These are phyloP conservation scores for Globodera ellingtonae DNA, from an alignment of 1,140 invertebrate genomes.

Conservation along the genomic window DNA sequence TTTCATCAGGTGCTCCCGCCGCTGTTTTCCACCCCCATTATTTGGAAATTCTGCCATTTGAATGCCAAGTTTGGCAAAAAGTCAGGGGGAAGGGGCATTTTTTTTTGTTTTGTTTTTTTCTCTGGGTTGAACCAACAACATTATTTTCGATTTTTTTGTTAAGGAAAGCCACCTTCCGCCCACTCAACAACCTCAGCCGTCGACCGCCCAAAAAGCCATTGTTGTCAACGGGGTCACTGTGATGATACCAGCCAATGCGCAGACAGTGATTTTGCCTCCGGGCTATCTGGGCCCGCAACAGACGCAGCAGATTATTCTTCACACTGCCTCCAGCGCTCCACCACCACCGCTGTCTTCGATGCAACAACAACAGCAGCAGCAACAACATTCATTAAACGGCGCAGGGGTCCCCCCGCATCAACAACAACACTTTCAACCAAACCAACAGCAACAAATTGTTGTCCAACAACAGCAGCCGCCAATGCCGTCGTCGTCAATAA, in stretches of 20 bases:
- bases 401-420: not conserved
- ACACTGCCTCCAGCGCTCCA: not conserved
- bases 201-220: constrained; percentile 16
- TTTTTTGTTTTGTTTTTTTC: not conserved
- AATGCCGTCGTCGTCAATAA: too few species aligned
- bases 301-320: constrained; percentile 13
- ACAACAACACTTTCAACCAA: not conserved
- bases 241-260: constrained; percentile 25
- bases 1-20: not conserved
- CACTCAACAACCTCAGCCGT: not conserved
- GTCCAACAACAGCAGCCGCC: not conserved
- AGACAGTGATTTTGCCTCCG: constrained; percentile 26
- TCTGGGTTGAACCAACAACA: not conserved
- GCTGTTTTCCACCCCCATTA: too few species aligned
- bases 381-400: not conserved
- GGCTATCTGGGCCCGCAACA: constrained; percentile 27
- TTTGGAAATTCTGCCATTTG: not conserved
- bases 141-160: not conserved
- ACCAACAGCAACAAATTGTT: not conserved
- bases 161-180: not conserved
- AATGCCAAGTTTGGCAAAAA: not conserved
- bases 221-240: constrained; percentile 28
- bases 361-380: not conserved
- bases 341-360: not conserved
- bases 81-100: not conserved